Percentiles rank a stretch among this genome's conserved stretches.
Conservation (phyloP, 2,888 invertebrate species). For the Rhogogaster chlorosoma region DNA sequence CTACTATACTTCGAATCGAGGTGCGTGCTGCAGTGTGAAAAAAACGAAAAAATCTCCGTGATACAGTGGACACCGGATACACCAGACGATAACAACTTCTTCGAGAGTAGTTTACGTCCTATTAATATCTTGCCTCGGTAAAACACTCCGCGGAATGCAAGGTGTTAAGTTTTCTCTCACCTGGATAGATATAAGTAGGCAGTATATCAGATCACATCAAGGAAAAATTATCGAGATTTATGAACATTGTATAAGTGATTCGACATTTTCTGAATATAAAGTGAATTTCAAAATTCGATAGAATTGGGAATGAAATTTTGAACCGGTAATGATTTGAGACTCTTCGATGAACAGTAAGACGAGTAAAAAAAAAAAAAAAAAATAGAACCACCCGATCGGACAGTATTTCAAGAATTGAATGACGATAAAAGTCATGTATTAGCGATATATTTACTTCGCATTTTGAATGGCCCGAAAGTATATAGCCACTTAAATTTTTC, state of each 20-base stretch:
- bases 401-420: neutral
- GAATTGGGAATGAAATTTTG: no score
- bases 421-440: neutral
- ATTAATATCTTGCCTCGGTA: conserved; percentile 6
- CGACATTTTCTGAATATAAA: neutral
- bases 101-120: conserved; percentile 30
- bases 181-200: neutral
- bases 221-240: neutral
- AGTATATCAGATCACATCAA: neutral
- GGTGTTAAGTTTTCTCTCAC: neutral
- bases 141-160: neutral
- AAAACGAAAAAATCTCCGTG: neutral
- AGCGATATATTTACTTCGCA: neutral
- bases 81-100: conserved; percentile 29
- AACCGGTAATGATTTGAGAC: neutral
- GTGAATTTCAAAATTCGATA: no score
- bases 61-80: conserved; percentile 24
- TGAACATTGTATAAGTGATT: neutral
- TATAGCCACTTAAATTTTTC: neutral
- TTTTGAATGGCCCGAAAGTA: neutral
- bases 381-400: no score
- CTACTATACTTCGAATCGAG: neutral
- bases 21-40: neutral
- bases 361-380: no score
- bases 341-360: no score